A percentile compares a stretch with the other conserved stretches of the same genome.
Evolutionary conservation across 2,113 vertebrate genomes (phyloP).

Genomic region (Myotis lucifugus): DNA sequence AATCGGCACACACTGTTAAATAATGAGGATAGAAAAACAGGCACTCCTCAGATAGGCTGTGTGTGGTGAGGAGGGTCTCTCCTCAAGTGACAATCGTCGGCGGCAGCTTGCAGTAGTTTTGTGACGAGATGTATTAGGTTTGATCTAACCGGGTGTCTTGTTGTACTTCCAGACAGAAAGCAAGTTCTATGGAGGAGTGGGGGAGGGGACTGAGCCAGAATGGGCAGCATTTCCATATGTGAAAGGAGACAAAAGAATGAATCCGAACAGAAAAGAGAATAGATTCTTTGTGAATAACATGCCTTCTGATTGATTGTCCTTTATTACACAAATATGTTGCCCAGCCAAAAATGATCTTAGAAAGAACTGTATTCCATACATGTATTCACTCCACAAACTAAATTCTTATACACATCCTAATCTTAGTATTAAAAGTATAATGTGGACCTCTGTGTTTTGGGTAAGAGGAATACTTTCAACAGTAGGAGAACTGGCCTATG

Average conservation of each 20-base stretch:
- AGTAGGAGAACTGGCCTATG: neutral
- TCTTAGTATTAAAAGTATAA: conserved; percentile 16
- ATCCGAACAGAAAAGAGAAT: conserved; percentile 32
- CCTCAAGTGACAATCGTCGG: conserved; percentile 64
- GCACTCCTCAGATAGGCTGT: conserved; percentile 76
- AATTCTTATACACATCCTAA: neutral
- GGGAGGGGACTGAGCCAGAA: neutral
- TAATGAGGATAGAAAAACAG: conserved; percentile 85
- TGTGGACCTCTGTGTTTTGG: neutral
- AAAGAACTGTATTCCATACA: conserved; percentile 19
- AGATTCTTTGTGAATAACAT: neutral
- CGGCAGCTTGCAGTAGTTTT: conserved; percentile 81
- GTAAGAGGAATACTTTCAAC: conserved; percentile 27
- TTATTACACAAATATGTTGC: conserved; percentile 31
- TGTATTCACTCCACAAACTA: conserved; percentile 21
- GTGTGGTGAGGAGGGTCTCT: conserved; percentile 79
- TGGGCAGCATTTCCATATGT: neutral
- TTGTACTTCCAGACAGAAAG: conserved; percentile 88
- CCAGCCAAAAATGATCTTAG: neutral
- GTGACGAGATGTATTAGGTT: conserved; percentile 72
- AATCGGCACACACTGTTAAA: conserved; percentile 99
- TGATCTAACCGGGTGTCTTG: conserved; percentile 87
- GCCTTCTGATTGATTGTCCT: neutral
- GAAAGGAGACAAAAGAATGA: conserved; percentile 12
- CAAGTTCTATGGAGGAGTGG: conserved; percentile 31